These are phyloP conservation scores for Heliconius eleuchia DNA, from an alignment of 1,140 invertebrate species.

Conservation along the genomic window DNA sequence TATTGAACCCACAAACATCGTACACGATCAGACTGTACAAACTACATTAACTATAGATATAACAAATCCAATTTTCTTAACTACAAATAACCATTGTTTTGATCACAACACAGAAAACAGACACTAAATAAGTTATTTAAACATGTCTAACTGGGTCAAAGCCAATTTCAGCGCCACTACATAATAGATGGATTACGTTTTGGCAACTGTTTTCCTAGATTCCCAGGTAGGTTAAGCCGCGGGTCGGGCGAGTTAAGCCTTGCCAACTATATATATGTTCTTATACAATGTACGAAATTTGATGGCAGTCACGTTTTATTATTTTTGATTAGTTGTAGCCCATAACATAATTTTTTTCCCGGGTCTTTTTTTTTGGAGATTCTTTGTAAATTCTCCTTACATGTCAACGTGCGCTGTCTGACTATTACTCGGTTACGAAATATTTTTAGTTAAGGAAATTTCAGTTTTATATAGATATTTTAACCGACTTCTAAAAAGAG, in stretches of 20 bases:
- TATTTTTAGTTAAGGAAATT: no score
- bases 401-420: no score
- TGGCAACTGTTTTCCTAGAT: slow-evolving; percentile 40
- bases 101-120: background rate
- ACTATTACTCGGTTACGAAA: no score
- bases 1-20: no score
- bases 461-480: no score
- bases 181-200: slow-evolving; percentile 44
- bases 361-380: no score
- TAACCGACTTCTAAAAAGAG: no score
- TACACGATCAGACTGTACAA: no score
- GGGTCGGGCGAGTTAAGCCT: slow-evolving; percentile 20
- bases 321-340: background rate
- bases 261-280: slow-evolving; percentile 33
- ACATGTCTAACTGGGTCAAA: slow-evolving; percentile 35
- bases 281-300: slow-evolving; percentile 32
- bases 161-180: slow-evolving; percentile 29
- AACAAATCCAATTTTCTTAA: background rate
- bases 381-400: no score
- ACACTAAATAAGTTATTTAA: background rate
- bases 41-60: no score
- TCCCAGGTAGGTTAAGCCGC: slow-evolving; percentile 38
- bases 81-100: background rate
- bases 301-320: slow-evolving; percentile 31
- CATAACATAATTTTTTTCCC: no score